These are phyloP conservation scores for Caenorhabditis uteleia DNA, from an alignment of 2,888 invertebrate genomes.

Conservation along the genomic window DNA sequence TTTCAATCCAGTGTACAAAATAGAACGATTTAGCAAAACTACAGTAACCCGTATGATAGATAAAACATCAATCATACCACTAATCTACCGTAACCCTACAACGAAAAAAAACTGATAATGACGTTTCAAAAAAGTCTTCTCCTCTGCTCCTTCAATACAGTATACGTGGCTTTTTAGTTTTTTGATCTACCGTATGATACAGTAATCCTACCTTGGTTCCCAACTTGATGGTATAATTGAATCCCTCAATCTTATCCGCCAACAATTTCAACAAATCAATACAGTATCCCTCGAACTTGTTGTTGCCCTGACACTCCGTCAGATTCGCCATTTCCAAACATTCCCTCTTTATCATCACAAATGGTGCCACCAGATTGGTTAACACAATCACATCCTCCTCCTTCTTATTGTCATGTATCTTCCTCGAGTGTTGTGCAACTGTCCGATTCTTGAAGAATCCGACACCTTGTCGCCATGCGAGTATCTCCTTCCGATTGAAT, in stretches of 20 bases:
- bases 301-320: conserved; percentile 76
- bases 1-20: too few relatives aligned
- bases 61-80: too few relatives aligned
- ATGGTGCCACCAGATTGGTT: conserved; percentile 77
- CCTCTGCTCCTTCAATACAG: not conserved
- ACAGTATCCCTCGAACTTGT: conserved; percentile 74
- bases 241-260: conserved; percentile 69
- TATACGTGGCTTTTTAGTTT: not conserved
- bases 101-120: not conserved
- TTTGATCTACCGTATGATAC: not conserved
- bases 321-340: conserved; percentile 53
- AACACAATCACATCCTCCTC: conserved; percentile 58
- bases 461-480: conserved; percentile 64
- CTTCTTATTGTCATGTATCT: conserved; percentile 45
- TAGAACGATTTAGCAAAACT: too few relatives aligned
- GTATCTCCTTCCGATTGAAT: conserved; percentile 67
- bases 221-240: conserved; percentile 69
- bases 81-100: too few relatives aligned
- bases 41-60: too few relatives aligned
- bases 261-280: conserved; percentile 69
- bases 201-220: conserved; percentile 21
- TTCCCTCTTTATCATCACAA: conserved; percentile 82
- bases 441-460: conserved; percentile 67
- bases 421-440: conserved; percentile 65
- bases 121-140: too few relatives aligned